These are phyloP conservation scores for Sphecodes monilicornis DNA, from an alignment of 2,888 invertebrate genomes.

Conservation along the genomic window DNA sequence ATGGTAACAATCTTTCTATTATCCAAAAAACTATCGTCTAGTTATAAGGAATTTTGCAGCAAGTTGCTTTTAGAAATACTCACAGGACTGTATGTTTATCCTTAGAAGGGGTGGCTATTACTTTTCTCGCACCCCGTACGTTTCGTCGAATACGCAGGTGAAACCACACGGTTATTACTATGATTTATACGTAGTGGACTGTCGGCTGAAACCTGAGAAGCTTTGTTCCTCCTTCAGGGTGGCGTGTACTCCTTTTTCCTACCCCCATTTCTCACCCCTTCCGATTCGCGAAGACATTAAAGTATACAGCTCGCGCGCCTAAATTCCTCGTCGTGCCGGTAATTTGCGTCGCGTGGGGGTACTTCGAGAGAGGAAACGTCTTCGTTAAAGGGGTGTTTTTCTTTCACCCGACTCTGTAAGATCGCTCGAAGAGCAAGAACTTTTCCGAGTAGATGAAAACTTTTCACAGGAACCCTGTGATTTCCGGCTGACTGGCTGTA, in stretches of 20 bases:
- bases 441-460: slow-evolving; percentile 1
- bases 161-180: slow-evolving; percentile 80
- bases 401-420: not conserved
- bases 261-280: slow-evolving; percentile 1
- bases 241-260: slow-evolving; percentile 44
- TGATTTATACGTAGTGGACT: slow-evolving; percentile 80
- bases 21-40: not conserved
- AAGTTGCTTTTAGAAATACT: not conserved
- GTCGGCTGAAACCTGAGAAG: slow-evolving; percentile 59
- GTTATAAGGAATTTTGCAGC: not conserved
- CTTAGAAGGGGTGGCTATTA: not conserved
- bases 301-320: slow-evolving; percentile 30
- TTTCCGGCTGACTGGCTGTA: not conserved
- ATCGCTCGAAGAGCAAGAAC: not conserved
- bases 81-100: not conserved
- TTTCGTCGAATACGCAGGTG: slow-evolving; percentile 78
- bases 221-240: slow-evolving; percentile 55
- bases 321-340: slow-evolving; percentile 42
- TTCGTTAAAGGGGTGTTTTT: slow-evolving; percentile 16
- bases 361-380: not conserved
- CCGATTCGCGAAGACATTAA: slow-evolving; percentile 29
- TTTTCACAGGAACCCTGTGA: not conserved
- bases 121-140: not conserved
- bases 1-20: not conserved
- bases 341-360: slow-evolving; percentile 33